These are phyloP conservation scores for Calycopis cecrops DNA, from an alignment of 1,140 invertebrate species.

Conservation along the genomic window DNA sequence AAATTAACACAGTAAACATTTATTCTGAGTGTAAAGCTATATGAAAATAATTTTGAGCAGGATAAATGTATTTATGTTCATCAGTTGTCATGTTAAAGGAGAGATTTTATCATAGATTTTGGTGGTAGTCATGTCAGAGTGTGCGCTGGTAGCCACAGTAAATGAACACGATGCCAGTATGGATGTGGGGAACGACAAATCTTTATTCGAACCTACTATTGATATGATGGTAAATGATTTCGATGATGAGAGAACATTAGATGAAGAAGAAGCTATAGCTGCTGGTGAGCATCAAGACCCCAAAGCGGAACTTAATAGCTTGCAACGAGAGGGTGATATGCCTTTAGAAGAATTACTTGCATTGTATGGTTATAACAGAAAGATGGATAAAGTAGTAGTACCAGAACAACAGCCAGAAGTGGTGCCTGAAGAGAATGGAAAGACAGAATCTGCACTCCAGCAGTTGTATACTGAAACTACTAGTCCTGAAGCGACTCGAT, in stretches of 20 bases:
- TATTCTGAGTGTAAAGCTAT: conserved; percentile 6
- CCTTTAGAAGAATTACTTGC: conserved; percentile 94
- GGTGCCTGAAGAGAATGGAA: conserved; percentile 67
- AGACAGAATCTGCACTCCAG: conserved; percentile 54
- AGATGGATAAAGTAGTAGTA: conserved; percentile 72
- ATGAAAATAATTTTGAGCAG: conserved; percentile 4
- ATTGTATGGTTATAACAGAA: conserved; percentile 84
- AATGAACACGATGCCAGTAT: conserved; percentile 73
- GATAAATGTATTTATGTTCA: conserved; percentile 28
- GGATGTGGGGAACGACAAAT: conserved; percentile 72
- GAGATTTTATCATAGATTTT: conserved; percentile 42
- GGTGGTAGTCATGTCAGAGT: conserved; percentile 71
- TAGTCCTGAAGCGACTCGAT: conserved; percentile 57
- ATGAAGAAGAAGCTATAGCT: conserved; percentile 96
- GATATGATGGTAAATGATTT: conserved; percentile 98
- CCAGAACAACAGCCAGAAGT: conserved; percentile 70
- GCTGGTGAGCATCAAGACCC: conserved; percentile 87
- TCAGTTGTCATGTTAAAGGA: conserved; percentile 51
- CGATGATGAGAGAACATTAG: conserved; percentile 96
- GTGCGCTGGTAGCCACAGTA: conserved; percentile 69
- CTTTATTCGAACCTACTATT: conserved; percentile 80
- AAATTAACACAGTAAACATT: conserved; percentile 4
- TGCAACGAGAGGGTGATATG: conserved; percentile 95
- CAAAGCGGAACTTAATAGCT: conserved; percentile 89
- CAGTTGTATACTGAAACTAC: conserved; percentile 59